Evolutionary conservation across 2,113 vertebrate genomes (phyloP), one percentile per base, ranked within the genome.

Genomic region (Triplophysa dalaica): DNA sequence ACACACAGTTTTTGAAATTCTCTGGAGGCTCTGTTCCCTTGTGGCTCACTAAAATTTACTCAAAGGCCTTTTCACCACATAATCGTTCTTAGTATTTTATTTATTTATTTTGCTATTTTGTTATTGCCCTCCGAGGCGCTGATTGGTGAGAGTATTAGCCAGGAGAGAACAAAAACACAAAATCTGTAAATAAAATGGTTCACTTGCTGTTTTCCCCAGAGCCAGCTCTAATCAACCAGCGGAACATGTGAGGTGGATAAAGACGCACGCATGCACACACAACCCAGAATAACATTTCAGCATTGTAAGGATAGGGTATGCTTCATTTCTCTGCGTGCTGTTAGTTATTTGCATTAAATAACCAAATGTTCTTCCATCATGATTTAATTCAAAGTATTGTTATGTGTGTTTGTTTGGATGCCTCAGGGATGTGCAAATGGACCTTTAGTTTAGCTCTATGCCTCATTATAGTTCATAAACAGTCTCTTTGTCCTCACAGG

Each of bases 21-120:
- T 80, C 78, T 64, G 43, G 60, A 80, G 78, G 69, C 78, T 22
- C 48, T 72, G 63, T 80, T 80, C 79, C 79, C 79, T 74, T 17
- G 33, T 74, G 70, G 50, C 21, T 74, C 62, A 17, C 79, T 74
- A 66, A 80, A 67, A 80, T 75, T 43, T 74, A 74, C 79, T 80
- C 70, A 75, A 80, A 80, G 61, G 19, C 48, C 48, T 74, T 80
- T 80, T 72, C 26, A 80, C 48, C 70, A 74, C 70, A 74, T 80
- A 80, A 80, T 61, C 50, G 54, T 65, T 80, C 79, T 75, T 75
- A 80, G 70, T 75, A 67, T 74, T 75, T 74, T 64, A 65, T 72
- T 76, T 65, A 63, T 76, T 76, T 76, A 76, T 77, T 65, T 65
- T 77, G 16, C 17, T 26, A 65, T 77, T 65, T 77, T 77, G 75